Percentiles rank a stretch among this genome's conserved stretches.
Conservation (phyloP, 2,113 vertebrate species). For the Pedionomus torquatus region DNA sequence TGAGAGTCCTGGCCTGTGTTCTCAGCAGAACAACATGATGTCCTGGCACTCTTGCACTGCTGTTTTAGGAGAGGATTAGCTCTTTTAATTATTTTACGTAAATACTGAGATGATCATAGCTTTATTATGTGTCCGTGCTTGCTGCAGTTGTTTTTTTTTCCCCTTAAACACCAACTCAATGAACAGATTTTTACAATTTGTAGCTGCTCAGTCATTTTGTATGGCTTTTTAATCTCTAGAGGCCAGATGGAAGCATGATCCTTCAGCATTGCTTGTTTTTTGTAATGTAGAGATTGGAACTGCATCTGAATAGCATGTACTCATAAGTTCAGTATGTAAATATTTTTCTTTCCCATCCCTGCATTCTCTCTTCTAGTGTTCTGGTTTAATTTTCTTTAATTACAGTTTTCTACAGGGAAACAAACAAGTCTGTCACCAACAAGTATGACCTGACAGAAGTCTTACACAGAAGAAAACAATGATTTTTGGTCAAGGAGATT, state of each 20-base stretch:
- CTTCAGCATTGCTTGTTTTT: background rate
- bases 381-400: background rate
- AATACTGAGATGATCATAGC: background rate
- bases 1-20: background rate
- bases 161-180: background rate
- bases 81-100: background rate
- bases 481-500: background rate
- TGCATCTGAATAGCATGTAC: background rate
- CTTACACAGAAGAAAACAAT: background rate
- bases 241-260: conserved; percentile 33
- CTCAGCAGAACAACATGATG: background rate
- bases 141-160: background rate
- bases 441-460: background rate
- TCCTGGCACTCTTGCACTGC: background rate
- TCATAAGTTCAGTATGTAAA: background rate
- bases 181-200: conserved; percentile 7
- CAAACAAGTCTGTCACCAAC: background rate
- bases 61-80: background rate
- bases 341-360: background rate
- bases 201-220: background rate
- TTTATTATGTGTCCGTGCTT: background rate
- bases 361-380: background rate
- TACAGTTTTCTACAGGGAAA: background rate
- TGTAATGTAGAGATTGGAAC: background rate
- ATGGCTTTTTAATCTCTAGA: conserved; percentile 39